Conservation (phyloP, 2,797 vertebrate species). For the Zalophus californianus region DNA sequence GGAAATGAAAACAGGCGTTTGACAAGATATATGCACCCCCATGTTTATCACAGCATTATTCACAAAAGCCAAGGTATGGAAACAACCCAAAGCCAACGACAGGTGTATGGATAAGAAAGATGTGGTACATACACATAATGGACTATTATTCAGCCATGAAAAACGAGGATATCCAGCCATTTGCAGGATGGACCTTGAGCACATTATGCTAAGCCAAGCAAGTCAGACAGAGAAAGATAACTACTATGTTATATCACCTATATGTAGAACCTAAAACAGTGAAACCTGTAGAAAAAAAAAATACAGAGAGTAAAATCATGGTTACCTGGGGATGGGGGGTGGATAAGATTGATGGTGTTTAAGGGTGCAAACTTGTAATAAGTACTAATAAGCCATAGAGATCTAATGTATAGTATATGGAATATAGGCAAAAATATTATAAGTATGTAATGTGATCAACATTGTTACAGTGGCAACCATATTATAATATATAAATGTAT, state of each 20-base stretch:
- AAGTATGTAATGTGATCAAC: not conserved
- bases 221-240: not conserved
- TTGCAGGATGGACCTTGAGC: not conserved
- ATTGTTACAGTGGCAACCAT: not conserved
- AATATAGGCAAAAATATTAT: not conserved
- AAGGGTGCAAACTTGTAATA: not conserved
- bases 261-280: not conserved
- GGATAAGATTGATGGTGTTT: not conserved
- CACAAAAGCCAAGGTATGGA: not conserved
- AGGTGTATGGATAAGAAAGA: not conserved
- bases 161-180: not conserved
- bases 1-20: not conserved
- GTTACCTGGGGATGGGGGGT: not conserved
- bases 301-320: not conserved
- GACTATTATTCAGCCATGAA: not conserved
- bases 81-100: not conserved
- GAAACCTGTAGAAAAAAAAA: not conserved
- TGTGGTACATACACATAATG: not conserved
- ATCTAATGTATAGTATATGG: not conserved
- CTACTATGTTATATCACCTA: not conserved
- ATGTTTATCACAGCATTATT: not conserved
- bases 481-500: not conserved
- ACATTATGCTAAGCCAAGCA: not conserved
- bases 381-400: not conserved
- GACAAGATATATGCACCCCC: not conserved